These are phyloP conservation scores for Chaetophractus vellerosus DNA, from an alignment of 2,797 vertebrate species.

Conservation along the genomic window DNA sequence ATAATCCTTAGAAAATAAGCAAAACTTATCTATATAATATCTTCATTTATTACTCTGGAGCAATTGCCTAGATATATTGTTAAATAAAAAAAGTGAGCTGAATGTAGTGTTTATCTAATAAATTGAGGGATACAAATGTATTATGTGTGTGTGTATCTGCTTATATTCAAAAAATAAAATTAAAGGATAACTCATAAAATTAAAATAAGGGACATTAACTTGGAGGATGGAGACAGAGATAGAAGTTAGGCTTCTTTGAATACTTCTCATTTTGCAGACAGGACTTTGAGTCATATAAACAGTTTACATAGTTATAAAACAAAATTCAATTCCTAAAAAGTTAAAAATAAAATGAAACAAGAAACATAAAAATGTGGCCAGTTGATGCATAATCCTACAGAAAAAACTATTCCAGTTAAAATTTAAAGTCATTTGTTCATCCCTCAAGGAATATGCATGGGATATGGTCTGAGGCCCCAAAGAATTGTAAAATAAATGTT, in stretches of 20 bases:
- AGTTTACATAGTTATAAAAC: background rate
- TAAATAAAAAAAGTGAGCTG: background rate
- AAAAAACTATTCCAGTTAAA: background rate
- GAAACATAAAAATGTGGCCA: background rate
- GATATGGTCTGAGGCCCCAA: background rate
- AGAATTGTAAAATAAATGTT: background rate
- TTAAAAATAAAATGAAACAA: background rate
- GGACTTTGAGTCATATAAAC: background rate
- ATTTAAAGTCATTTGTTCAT: background rate
- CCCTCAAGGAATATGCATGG: background rate
- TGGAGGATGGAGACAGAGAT: background rate
- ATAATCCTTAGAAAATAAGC: background rate
- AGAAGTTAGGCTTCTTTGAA: background rate
- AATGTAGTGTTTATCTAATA: background rate
- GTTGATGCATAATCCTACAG: background rate
- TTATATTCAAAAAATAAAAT: background rate
- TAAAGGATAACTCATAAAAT: constrained; percentile 6
- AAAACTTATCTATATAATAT: background rate
- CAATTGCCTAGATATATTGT: background rate
- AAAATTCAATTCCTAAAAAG: constrained; percentile 15
- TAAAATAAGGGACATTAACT: background rate
- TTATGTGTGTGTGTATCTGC: background rate
- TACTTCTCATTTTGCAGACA: background rate
- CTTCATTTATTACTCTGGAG: background rate
- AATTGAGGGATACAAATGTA: background rate